Base-by-base conservation (phyloP, 1,140 invertebrate genomes). In the Drosophila kanapiae region DNA sequence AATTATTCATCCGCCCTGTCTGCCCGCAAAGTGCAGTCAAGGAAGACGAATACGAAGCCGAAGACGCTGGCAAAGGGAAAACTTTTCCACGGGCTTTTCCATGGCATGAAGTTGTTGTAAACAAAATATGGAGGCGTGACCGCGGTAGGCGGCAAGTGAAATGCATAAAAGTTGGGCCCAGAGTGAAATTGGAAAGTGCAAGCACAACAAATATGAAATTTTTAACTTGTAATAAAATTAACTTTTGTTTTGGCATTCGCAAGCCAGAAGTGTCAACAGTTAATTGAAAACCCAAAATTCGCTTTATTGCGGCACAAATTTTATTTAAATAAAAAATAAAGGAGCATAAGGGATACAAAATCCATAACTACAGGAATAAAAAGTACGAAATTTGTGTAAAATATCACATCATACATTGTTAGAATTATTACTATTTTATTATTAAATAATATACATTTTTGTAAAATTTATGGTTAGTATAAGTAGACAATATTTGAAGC, bases 1-100 rank as follows among this genome's bases (percentile, higher is more conserved):
- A 87, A 87, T 87, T 87, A 87, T 87, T 87, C 84, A 87, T 88
- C 72, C 84, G 84, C 84, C 80, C 72, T 70, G 80, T 83, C 80
- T 80, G 72, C 84, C 84, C 83, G 81, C 84, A 88, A 77, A 84
- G 75, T 64, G 63, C 77, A 71, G 38, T 38, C 60, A 72, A 79
- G 43, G 63, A 54, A 76, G 54, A 69, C 53, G 57, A 16, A 56
- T 51, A 67, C 47, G 58, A 70, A 37, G 47, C 75, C 49, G 60
- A 57, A 69, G 53, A 45, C 40, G 63, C 63, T 31, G 42, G 61
- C 43, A 43, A 60, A 78, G 63, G 84, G 77, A 57, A 86, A 83
- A 80, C 51, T 87, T 84, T 78, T 62, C 29, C 53, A 49, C 62
- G 31, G 68, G 43, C 53, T 42, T 23, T 38, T 56, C 53, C 53